Percentiles rank a stretch among this genome's conserved stretches.
Evolutionary conservation across 2,888 invertebrate species (phyloP).

Genomic region (Stenurella melanura): DNA sequence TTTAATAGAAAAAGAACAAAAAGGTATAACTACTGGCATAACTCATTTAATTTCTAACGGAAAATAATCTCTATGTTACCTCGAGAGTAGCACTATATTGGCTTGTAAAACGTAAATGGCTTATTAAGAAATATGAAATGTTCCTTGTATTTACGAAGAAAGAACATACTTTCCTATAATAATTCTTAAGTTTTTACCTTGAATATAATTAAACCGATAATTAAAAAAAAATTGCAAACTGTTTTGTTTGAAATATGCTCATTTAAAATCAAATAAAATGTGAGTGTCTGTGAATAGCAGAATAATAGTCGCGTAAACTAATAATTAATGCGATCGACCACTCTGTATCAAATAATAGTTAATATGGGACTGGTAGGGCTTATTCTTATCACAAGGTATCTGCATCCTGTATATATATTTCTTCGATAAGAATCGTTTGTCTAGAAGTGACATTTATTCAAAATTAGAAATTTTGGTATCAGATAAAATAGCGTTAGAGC

Average conservation of each 20-base stretch:
- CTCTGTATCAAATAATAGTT: background rate
- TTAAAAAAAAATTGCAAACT: slow-evolving; percentile 3
- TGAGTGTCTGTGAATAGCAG: background rate
- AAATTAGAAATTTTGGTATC: too few species aligned
- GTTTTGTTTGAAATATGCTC: background rate
- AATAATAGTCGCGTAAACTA: background rate
- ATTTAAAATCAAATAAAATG: background rate
- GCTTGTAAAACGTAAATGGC: slow-evolving; percentile 31
- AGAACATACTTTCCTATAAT: slow-evolving; percentile 54
- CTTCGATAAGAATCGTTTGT: too few species aligned
- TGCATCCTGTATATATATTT: too few species aligned
- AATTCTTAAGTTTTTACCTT: slow-evolving; percentile 47
- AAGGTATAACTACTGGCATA: slow-evolving; percentile 57
- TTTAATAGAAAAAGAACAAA: slow-evolving; percentile 61
- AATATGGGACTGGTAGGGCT: background rate
- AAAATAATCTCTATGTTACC: slow-evolving; percentile 52
- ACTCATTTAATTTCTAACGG: slow-evolving; percentile 61
- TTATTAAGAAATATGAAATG: slow-evolving; percentile 55
- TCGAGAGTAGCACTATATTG: slow-evolving; percentile 45
- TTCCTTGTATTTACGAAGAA: slow-evolving; percentile 53
- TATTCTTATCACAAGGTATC: too few species aligned
- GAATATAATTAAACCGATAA: slow-evolving; percentile 44
- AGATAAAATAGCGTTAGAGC: too few species aligned
- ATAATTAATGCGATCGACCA: background rate
- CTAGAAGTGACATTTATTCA: too few species aligned